A percentile compares a stretch with the other conserved stretches of the same genome.
Conservation (phyloP, 2,888 invertebrate genomes). For the Herminia tarsipennalis region DNA sequence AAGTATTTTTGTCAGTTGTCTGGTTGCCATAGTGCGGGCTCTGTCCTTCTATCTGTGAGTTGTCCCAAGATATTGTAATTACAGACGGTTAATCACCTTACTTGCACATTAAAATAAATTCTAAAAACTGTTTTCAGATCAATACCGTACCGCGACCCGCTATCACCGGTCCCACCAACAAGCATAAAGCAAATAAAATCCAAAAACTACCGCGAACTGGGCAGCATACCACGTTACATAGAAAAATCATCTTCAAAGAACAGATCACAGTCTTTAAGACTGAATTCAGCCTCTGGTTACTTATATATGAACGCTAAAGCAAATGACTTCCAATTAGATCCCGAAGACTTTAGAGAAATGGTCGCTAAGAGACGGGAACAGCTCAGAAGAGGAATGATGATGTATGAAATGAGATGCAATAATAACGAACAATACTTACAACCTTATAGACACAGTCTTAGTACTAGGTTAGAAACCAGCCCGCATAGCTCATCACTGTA, state of each 20-base stretch:
- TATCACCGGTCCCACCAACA: conserved; percentile 76
- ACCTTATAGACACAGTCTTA: conserved; percentile 64
- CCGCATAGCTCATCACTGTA: conserved; percentile 73
- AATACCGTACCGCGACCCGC: conserved; percentile 73
- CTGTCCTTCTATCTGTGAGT: too few relatives aligned
- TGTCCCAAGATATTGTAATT: too few relatives aligned
- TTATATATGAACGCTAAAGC: conserved; percentile 81
- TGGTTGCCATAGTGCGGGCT: too few relatives aligned
- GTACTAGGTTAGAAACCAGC: conserved; percentile 60
- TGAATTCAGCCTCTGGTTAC: conserved; percentile 81
- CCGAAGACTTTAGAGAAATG: conserved; percentile 78
- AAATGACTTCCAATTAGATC: conserved; percentile 79
- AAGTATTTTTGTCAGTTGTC: too few relatives aligned
- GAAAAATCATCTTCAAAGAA: conserved; percentile 73
- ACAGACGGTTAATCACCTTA: too few relatives aligned
- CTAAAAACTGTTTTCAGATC: conserved; percentile 59
- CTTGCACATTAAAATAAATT: too few relatives aligned
- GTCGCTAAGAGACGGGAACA: conserved; percentile 78
- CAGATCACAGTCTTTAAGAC: conserved; percentile 72
- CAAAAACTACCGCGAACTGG: conserved; percentile 66
- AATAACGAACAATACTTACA: conserved; percentile 66
- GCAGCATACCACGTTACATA: conserved; percentile 73
- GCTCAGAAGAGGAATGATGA: conserved; percentile 72
- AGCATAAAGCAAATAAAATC: conserved; percentile 72
- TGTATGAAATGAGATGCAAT: conserved; percentile 67